Percentiles rank a stretch among this genome's conserved stretches.
Conservation (phyloP, 2,888 invertebrate species). For the Brachyopa scutellaris region DNA sequence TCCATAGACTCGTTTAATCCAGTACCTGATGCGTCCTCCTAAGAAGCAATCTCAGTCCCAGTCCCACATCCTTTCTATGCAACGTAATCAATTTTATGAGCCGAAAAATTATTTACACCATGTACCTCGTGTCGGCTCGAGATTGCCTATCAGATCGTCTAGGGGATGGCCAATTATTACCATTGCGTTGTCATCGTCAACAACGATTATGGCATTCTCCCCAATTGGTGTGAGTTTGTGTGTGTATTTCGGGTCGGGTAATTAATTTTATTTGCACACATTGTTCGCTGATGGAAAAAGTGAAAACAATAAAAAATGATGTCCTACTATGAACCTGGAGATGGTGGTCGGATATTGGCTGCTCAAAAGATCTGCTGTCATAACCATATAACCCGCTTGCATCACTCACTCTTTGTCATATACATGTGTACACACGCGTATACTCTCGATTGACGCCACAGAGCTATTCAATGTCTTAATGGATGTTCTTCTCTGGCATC, state of each 20-base stretch:
- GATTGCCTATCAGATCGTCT: slow-evolving; percentile 1
- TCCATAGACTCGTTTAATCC: slow-evolving; percentile 52
- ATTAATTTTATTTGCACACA: slow-evolving; percentile 50
- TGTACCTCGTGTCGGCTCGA: not conserved
- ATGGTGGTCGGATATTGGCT: not conserved
- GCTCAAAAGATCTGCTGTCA: slow-evolving; percentile 3
- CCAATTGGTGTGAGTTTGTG: not conserved
- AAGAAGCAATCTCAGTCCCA: not conserved
- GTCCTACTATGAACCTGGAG: not conserved
- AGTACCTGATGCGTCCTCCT: not conserved
- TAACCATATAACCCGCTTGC: slow-evolving; percentile 27
- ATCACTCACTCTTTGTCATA: not conserved
- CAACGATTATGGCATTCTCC: not conserved
- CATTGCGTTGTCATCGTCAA: not conserved
- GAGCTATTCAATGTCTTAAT: slow-evolving; percentile 33
- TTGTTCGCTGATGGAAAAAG: slow-evolving; percentile 34
- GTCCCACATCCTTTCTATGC: not conserved
- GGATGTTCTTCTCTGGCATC: slow-evolving; percentile 17
- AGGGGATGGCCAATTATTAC: slow-evolving; percentile 4
- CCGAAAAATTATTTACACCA: slow-evolving; percentile 21
- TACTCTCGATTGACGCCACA: slow-evolving; percentile 15
- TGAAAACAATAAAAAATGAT: slow-evolving; percentile 44
- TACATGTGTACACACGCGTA: too few relatives aligned
- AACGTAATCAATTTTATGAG: slow-evolving; percentile 37
- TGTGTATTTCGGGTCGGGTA: slow-evolving; percentile 10